Percentiles rank a stretch among this genome's conserved stretches.
These are phyloP conservation scores for Sminthopsis crassicaudata DNA, from an alignment of 2,113 vertebrate species.

Conservation along the genomic window DNA sequence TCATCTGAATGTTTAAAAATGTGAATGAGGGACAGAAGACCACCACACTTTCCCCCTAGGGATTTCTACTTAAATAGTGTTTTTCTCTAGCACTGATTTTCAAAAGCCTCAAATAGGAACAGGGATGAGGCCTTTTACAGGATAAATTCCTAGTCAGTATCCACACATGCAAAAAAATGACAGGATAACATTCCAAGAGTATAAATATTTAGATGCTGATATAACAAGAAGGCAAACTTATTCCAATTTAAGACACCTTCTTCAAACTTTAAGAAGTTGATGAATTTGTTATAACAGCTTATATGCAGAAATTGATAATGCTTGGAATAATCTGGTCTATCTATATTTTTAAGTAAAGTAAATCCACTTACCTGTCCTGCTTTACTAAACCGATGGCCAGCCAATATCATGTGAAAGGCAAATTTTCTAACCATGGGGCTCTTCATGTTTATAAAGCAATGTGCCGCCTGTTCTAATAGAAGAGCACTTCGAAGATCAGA, in stretches of 20 bases:
- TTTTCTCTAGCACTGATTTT: not conserved
- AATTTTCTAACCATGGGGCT: constrained; percentile 99
- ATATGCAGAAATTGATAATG: not conserved
- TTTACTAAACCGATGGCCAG: constrained; percentile 98
- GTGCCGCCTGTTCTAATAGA: constrained; percentile 96
- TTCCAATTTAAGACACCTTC: constrained; percentile 38
- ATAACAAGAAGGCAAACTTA: not conserved
- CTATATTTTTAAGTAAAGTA: constrained; percentile 40
- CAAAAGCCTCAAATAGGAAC: not conserved
- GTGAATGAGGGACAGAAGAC: not conserved
- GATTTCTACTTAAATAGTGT: not conserved
- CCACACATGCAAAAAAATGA: not conserved
- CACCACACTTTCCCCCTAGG: not conserved
- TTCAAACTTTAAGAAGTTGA: constrained; percentile 41
- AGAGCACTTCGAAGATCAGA: constrained; percentile 97
- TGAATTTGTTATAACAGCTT: not conserved
- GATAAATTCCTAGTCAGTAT: not conserved
- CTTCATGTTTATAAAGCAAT: constrained; percentile 99
- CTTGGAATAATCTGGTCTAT: not conserved
- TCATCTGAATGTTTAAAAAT: not conserved
- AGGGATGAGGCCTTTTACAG: not conserved
- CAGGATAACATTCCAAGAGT: not conserved
- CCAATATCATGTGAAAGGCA: constrained; percentile 98
- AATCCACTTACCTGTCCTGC: constrained; percentile 92
- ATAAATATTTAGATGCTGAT: not conserved